Percentiles rank a stretch among this genome's conserved stretches.
These are phyloP conservation scores for Nyctalus aviator DNA, from an alignment of 2,797 vertebrate species.

Conservation along the genomic window DNA sequence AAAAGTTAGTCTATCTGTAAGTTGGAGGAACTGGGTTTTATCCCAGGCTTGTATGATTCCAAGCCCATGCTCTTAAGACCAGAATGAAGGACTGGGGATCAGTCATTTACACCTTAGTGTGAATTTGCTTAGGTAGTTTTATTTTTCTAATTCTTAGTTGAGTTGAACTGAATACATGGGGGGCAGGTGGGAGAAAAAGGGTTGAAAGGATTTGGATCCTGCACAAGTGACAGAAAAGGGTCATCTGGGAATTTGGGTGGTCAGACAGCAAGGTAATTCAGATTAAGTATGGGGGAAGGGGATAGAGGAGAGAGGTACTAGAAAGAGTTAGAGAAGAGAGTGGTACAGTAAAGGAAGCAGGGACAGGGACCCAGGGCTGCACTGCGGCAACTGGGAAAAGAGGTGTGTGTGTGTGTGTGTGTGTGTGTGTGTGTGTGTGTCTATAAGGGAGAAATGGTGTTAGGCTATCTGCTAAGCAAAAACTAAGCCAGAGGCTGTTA, in stretches of 20 bases:
- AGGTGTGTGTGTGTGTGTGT: background rate
- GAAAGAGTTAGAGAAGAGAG: background rate
- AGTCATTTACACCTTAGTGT: background rate
- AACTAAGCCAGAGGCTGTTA: background rate
- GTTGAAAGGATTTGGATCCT: background rate
- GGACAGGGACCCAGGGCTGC: background rate
- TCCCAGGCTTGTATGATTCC: background rate
- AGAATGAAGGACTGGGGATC: background rate
- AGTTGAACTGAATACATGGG: background rate
- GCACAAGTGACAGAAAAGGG: background rate
- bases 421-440: too few species aligned
- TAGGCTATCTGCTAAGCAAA: background rate
- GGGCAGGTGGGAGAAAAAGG: background rate
- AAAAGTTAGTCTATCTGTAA: background rate
- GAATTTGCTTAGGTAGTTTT: background rate
- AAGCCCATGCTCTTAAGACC: background rate
- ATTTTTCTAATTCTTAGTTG: conserved; percentile 13
- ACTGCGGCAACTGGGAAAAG: background rate
- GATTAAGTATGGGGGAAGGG: background rate
- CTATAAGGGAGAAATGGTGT: background rate
- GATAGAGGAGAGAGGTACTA: too few species aligned
- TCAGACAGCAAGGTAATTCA: background rate
- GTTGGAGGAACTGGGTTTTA: background rate
- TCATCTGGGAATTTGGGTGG: background rate
- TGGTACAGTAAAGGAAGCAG: background rate